Conservation (phyloP, 2,113 vertebrate species). For the Murina feae region DNA sequence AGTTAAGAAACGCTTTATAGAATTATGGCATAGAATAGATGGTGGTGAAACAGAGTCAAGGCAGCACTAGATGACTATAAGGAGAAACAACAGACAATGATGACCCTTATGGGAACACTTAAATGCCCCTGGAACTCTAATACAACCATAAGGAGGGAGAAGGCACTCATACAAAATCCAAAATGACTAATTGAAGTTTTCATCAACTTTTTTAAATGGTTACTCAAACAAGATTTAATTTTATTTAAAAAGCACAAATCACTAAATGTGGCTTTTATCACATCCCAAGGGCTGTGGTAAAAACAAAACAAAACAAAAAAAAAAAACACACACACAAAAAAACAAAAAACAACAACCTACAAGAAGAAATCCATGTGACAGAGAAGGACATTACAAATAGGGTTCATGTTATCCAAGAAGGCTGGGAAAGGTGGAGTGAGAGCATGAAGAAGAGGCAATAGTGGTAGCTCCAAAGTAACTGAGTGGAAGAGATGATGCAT, state of each 20-base stretch:
- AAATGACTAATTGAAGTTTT: neutral
- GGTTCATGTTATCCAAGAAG: neutral
- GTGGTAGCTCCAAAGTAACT: neutral
- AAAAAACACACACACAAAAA: neutral
- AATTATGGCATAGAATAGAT: neutral
- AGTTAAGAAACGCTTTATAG: neutral
- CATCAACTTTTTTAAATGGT: neutral
- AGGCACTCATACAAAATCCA: neutral
- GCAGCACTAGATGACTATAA: neutral
- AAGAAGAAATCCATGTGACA: neutral
- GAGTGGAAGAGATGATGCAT: neutral
- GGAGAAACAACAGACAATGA: neutral
- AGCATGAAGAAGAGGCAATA: neutral
- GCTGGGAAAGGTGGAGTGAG: neutral
- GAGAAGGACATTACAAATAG: neutral
- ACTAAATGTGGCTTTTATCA: neutral
- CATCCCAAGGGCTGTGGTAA: neutral
- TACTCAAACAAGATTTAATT: conserved; percentile 14
- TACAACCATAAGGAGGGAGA: neutral
- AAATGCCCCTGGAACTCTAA: neutral
- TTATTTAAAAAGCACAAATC: conserved; percentile 4
- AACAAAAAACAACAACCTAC: neutral
- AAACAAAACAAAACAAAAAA: neutral
- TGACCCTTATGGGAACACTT: neutral
- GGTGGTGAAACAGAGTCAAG: neutral